Evolutionary conservation across 1,140 invertebrate genomes (phyloP).

Genomic region (Conus betulinus): DNA sequence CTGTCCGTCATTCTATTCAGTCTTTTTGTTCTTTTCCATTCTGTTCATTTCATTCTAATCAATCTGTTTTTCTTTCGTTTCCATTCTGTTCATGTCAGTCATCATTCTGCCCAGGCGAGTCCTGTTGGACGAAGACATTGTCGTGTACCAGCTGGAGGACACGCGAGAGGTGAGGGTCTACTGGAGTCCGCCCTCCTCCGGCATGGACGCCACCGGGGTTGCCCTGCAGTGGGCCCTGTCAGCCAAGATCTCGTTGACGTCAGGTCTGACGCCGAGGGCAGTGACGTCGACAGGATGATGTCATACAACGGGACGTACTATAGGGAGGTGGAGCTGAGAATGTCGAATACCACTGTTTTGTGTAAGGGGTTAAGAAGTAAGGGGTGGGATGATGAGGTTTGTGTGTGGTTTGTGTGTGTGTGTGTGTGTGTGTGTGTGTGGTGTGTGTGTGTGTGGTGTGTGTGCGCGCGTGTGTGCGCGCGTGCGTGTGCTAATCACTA

Average conservation of each 20-base stretch:
- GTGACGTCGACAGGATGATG: background rate
- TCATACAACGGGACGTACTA: background rate
- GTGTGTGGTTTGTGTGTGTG: background rate
- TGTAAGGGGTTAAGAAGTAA: background rate
- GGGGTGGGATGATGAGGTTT: background rate
- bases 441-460: constrained; percentile 24
- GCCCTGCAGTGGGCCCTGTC: constrained; percentile 9
- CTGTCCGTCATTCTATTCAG: too few relatives aligned
- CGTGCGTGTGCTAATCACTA: background rate
- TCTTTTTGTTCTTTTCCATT: too few relatives aligned
- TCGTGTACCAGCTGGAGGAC: constrained; percentile 7
- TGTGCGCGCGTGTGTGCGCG: background rate
- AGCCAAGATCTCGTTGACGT: background rate
- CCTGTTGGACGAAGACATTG: constrained; percentile 19
- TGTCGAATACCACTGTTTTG: background rate
- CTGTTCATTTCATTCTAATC: too few relatives aligned
- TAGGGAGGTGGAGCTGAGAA: background rate
- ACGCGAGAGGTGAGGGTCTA: constrained; percentile 8
- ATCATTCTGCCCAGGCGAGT: background rate
- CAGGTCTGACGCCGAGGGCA: background rate
- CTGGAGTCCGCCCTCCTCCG: constrained; percentile 7
- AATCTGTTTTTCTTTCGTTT: too few relatives aligned
- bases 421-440: background rate
- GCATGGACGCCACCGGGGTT: background rate
- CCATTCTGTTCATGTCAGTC: too few relatives aligned